Evolutionary conservation across 2,888 invertebrate genomes (phyloP), one percentile per base, ranked within the genome.

Genomic region (Phengaris alcon): DNA sequence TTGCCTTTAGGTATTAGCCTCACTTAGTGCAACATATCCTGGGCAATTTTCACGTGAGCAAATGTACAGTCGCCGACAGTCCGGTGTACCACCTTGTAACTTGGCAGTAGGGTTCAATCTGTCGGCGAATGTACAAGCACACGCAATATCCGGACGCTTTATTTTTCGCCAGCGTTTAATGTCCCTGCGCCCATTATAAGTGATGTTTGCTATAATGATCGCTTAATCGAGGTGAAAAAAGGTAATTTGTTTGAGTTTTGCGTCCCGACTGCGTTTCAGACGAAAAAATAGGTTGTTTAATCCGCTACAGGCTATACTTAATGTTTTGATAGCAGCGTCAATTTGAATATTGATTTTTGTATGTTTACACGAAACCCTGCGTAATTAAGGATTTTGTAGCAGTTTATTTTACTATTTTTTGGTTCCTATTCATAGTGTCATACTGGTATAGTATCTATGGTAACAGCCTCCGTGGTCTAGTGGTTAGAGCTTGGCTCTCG

Each of bases 221-320:
- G 87, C 88, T 87, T 90, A 90, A 90, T 90, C 87, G 88, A 86
- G 88, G 87, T 84, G 87, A 88, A 88, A 84, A 84, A 85, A 88
- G 83, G 86, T 86, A 86, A 88, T 88, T 88, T 85, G 83, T 82
- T 82, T 79, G 73, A 52, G 72, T 72, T 72, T 15, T 72, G 9
- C 52, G 52, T 54, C 54, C 70, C 52, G 12, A 12, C 70, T 70
- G 70, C 70, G 70, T 52, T 22, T 15, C 12, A 44, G 54, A 35
- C 54, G 52, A 52, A 70, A 72, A 54, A 44, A 68, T 35, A 9
- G 15, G 9, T 35, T 70, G 52, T 72, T 54, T 52, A 52, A 35
- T 72, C 22, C 13, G 12, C 12, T 22, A 51, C 51, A 22, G 48
- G 9, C 69, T 10, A 64, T 35, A 35, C 12, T 44, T 35, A 35